phyloP scores from a whole-genome alignment of 1,140 invertebrate species.

The Pararge aegeria region DNA sequence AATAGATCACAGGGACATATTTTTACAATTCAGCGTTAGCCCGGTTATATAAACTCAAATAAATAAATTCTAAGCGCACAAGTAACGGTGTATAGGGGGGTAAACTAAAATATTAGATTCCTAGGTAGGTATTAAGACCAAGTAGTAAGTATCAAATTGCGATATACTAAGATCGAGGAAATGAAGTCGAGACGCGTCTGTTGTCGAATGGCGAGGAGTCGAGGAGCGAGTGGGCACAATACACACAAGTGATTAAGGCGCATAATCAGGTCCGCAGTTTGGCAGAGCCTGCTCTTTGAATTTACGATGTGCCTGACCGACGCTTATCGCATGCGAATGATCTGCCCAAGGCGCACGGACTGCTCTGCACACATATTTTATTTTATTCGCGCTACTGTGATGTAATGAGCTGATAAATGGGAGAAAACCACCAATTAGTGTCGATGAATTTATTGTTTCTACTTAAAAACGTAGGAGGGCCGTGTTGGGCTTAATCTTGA shows the following conservation, averaged over 20 bases:
- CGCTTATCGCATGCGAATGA: constrained; percentile 78
- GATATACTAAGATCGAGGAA: neutral
- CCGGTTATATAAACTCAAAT: no score
- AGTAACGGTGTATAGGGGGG: no score
- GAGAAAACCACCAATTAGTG: constrained; percentile 79
- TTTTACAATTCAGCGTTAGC: no score
- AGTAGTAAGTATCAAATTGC: neutral
- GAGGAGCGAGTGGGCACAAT: constrained; percentile 36
- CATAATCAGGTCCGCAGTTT: constrained; percentile 76
- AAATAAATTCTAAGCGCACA: no score
- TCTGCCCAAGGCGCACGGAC: constrained; percentile 71
- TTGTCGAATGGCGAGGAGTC: neutral
- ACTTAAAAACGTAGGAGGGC: constrained; percentile 77
- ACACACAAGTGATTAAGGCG: constrained; percentile 68
- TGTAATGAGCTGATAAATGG: constrained; percentile 79
- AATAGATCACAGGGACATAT: no score
- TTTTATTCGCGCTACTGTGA: constrained; percentile 79
- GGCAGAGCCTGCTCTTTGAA: constrained; percentile 70
- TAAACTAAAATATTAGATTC: no score
- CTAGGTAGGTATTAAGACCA: no score
- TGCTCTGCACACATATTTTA: constrained; percentile 77
- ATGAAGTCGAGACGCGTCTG: constrained; percentile 3
- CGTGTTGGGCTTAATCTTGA: constrained; percentile 69
- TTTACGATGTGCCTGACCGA: constrained; percentile 77
- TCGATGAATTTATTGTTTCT: constrained; percentile 80